Conservation (phyloP, 2,113 vertebrate genomes). For the Talpa occidentalis region DNA sequence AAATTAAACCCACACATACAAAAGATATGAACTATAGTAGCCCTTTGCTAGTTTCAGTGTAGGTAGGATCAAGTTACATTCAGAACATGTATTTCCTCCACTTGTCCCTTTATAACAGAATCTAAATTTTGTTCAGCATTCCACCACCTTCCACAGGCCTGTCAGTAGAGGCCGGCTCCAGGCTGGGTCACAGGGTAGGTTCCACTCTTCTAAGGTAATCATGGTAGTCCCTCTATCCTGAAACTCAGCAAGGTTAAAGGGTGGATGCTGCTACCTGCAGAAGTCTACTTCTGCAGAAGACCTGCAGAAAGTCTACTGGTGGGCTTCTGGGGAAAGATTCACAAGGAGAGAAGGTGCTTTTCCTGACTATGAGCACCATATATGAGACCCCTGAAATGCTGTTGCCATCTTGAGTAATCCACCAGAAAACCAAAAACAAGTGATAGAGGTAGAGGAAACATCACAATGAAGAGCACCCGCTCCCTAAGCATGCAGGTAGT, state of each 20-base stretch:
- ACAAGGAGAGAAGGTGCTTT: neutral
- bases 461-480: neutral
- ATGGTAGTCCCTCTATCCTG: neutral
- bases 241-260: no score
- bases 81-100: neutral
- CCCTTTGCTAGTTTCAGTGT: constrained; percentile 29
- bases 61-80: constrained; percentile 52
- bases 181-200: neutral
- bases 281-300: no score
- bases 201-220: neutral
- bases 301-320: neutral
- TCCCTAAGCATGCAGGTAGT: fast-evolving
- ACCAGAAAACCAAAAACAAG: neutral
- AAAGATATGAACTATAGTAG: constrained; percentile 30
- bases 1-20: constrained; percentile 67
- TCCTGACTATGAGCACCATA: neutral
- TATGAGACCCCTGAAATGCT: neutral
- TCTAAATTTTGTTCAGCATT: neutral
- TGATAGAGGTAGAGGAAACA: neutral
- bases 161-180: neutral
- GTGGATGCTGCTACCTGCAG: no score
- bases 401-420: neutral
- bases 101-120: constrained; percentile 47
- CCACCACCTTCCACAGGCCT: neutral
- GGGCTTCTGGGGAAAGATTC: neutral